Percentiles rank a stretch among this genome's conserved stretches.
These are phyloP conservation scores for Equus quagga DNA, from an alignment of 2,113 vertebrate species.

Conservation along the genomic window DNA sequence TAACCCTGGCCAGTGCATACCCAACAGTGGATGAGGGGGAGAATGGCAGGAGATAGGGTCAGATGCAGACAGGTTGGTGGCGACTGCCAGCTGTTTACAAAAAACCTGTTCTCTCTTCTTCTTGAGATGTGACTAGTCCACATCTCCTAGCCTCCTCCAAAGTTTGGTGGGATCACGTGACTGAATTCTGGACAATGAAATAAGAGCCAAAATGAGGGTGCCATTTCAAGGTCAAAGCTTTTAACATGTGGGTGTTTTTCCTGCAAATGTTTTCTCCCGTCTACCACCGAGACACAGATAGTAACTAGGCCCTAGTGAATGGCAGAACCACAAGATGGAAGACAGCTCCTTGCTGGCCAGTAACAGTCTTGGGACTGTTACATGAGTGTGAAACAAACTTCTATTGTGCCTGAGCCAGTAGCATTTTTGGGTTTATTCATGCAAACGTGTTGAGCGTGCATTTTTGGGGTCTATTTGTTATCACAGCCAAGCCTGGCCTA, in stretches of 20 bases:
- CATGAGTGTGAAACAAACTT: not conserved
- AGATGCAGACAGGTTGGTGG: not conserved
- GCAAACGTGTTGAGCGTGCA: not conserved
- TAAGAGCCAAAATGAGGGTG: not conserved
- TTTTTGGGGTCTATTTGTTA: not conserved
- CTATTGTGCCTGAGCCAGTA: not conserved
- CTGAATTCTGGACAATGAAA: conserved; percentile 1
- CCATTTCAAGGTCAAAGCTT: not conserved
- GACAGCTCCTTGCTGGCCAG: not conserved
- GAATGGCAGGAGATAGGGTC: not conserved
- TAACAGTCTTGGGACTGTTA: not conserved
- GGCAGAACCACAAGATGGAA: not conserved
- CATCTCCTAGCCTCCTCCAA: not conserved
- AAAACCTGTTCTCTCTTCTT: not conserved
- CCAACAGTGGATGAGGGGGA: not conserved
- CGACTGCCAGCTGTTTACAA: not conserved
- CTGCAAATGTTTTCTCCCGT: not conserved
- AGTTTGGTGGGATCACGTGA: not conserved
- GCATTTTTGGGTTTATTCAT: not conserved
- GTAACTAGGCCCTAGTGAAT: not conserved
- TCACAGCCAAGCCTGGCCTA: not conserved
- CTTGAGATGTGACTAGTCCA: not conserved
- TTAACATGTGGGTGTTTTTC: not conserved
- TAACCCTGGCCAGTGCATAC: not conserved
- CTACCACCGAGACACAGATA: not conserved